These are phyloP conservation scores for Nemapogon koenigi DNA, from an alignment of 2,888 invertebrate species.

Conservation along the genomic window DNA sequence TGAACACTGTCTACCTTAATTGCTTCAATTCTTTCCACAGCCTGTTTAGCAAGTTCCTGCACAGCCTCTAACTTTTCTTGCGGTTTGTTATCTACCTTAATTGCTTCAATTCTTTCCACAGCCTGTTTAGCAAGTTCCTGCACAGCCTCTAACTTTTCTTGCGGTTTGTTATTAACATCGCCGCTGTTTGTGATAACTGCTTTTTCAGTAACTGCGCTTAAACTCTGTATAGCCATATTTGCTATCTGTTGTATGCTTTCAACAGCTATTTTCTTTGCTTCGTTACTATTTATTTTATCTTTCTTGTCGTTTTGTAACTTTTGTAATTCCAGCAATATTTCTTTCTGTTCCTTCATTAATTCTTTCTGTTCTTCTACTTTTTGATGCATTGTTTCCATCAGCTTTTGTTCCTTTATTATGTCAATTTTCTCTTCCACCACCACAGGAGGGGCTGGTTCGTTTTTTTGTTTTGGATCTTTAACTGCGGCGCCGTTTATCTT, in stretches of 20 bases:
- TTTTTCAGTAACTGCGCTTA: conserved; percentile 45
- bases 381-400: conserved; percentile 70
- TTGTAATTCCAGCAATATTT: conserved; percentile 66
- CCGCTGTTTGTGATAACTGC: conserved; percentile 23
- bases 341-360: conserved; percentile 71
- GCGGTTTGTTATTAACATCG: conserved; percentile 17
- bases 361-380: conserved; percentile 73
- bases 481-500: too few relatives aligned
- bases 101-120: conserved; percentile 47
- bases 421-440: conserved; percentile 30
- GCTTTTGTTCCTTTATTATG: conserved; percentile 47
- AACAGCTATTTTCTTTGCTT: conserved; percentile 55
- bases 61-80: too few relatives aligned
- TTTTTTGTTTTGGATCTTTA: conserved; percentile 24
- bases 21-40: conserved; percentile 46
- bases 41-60: conserved; percentile 54
- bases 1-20: conserved; percentile 28
- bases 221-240: conserved; percentile 49
- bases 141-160: conserved; percentile 27
- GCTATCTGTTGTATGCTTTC: conserved; percentile 60
- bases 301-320: conserved; percentile 61
- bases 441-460: conserved; percentile 17
- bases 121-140: conserved; percentile 56
- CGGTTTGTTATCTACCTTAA: conserved; percentile 31
- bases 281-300: conserved; percentile 40